Base-by-base conservation (phyloP, 2,113 vertebrate genomes). In the Eublepharis macularius region DNA sequence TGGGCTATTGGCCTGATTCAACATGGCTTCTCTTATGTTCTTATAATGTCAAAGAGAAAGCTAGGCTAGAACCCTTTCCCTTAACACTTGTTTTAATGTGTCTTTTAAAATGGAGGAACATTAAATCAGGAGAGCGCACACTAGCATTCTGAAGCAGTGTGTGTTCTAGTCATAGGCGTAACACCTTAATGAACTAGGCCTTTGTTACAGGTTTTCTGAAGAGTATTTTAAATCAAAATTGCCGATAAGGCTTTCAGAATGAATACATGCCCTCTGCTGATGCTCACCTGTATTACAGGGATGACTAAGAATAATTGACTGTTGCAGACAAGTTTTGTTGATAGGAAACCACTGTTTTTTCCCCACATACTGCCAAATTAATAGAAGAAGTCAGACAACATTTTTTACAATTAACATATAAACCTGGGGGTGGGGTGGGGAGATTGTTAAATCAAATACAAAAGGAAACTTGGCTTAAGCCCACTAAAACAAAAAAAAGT, bases 241-340 rank as follows among this genome's bases (percentile, higher is more conserved):
- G 36, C 12, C 81, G 45, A 5, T 74, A 63, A 83, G 77, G 16
- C 3, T 84, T 87, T 92, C 26, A 79, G 29, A 81, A 13, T 70
- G 66, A 76, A 36, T 39, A 68, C 85, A 8, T 88, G 88, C 90
- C 82, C 87, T 91, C 82, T 92, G 77, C 85, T 90, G 88, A 83
- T 10, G 0, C 10, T 47, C 10, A 39, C 0, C 7, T 82, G 57
- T 90, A 90, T 86, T 93, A 76, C 65, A 41, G 72, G 21, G 26
- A 6, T 72, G 16, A 36, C 36, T 49, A 36, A 68, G 47, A 69
- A 81, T 49, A n/a, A 17, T 54, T 70, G 36, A 70, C 66, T 81
- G 8, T 51, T 17, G 2, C 11, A 51, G 45, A 70, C 36, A n/a
- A 49, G 10, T 77, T 68, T 68, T 14, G 41, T 57, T 84, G 39